Conservation (phyloP, 2,888 invertebrate species). For the Danaus chrysippus region DNA sequence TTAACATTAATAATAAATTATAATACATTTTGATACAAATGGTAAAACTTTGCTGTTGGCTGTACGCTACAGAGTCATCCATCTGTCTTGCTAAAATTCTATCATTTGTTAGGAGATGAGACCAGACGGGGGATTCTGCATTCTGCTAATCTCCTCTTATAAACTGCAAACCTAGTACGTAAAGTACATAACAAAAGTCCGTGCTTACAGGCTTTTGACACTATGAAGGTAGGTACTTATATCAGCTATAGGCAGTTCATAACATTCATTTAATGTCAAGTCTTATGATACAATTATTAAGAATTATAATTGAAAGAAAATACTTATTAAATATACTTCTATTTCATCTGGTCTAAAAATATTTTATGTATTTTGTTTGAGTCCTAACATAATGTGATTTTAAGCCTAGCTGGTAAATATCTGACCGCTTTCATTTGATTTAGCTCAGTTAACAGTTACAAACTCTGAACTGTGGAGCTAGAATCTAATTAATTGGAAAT, state of each 20-base stretch:
- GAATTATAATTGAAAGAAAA: no score
- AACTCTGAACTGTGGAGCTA: slow-evolving; percentile 4
- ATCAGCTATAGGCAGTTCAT: no score
- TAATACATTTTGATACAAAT: neutral
- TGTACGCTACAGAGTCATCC: slow-evolving; percentile 30
- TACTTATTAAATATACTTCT: no score
- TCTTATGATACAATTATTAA: no score
- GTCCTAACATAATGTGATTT: no score
- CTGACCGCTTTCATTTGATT: slow-evolving; percentile 1
- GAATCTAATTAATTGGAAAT: slow-evolving; percentile 9
- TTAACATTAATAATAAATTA: neutral
- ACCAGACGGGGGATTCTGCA: slow-evolving; percentile 34
- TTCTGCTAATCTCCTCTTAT: slow-evolving; percentile 34
- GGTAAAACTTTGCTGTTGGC: slow-evolving; percentile 14
- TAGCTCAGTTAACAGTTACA: neutral
- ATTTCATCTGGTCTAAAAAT: no score
- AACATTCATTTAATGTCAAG: no score
- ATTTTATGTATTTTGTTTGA: no score
- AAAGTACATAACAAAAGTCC: slow-evolving; percentile 10
- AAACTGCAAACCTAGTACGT: slow-evolving; percentile 24
- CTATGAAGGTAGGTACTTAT: no score
- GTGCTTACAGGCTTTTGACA: neutral
- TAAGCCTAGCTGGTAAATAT: neutral
- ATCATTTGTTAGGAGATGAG: slow-evolving; percentile 57
- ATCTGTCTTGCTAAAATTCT: slow-evolving; percentile 55